Base-by-base conservation (phyloP, 2,888 invertebrate species). In the Agelastica alni region DNA sequence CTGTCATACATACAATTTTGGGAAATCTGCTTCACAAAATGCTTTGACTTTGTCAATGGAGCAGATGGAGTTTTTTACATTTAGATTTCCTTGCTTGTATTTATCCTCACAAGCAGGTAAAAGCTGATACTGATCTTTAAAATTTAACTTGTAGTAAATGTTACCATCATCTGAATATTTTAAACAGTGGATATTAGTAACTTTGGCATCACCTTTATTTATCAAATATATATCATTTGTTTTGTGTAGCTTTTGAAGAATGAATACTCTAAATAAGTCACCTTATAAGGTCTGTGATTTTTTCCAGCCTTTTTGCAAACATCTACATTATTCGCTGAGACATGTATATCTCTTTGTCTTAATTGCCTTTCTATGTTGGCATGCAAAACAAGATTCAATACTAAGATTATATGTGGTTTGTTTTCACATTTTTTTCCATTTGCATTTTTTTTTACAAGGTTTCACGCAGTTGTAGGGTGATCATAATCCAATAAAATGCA, bases 31-130 rank as follows among this genome's bases (percentile, higher is more conserved):
- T 39, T 39, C 20, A 20, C 39, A 12, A 17, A 39, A 20, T 20
- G 14, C 39, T 39, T 18, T 20, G 18, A 20, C 20, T 17, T 39
- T 39, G 39, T 39, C 39, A 18, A 17, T 9, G 14, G 6, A 39
- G 20, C 20, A 20, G 10, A 12, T 13, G n/a, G 20, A 7, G n/a
- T 20, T 20, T 10, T 42, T 22, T 22, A 13, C 26, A 26, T 22
- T 14, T 42, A 26, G 42, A 42, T 42, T 42, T 42, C 20, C 26
- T 42, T 42, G 42, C 26, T 42, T 42, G 26, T 12, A 26, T 9
- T 26, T 22, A 26, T 22, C 26, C 42, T 42, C 42, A 20, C 42
- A 26, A 12, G 22, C 10, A 22, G 42, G 42, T 42, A 42, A 26
- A 6, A 42, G 42, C 26, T 26, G 20, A 14, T 42, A 42, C 22